Percentiles rank a stretch among this genome's conserved stretches.
Conservation (phyloP, 2,888 invertebrate species). For the Heliconius hortense region DNA sequence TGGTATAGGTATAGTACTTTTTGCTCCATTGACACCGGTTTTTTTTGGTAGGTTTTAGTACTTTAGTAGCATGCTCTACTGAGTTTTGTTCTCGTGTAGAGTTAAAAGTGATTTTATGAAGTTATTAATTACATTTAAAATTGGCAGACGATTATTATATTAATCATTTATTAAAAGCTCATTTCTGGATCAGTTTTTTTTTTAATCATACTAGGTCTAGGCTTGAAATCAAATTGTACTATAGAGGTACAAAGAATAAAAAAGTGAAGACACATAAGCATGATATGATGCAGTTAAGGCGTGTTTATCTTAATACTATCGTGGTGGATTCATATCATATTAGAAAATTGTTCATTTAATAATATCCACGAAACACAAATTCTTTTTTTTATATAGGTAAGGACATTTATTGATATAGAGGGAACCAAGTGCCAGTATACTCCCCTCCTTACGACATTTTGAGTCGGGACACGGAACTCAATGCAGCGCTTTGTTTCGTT, state of each 20-base stretch:
- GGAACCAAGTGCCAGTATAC: no score
- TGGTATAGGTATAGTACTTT: neutral
- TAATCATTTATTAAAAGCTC: neutral
- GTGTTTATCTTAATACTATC: no score
- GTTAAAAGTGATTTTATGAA: neutral
- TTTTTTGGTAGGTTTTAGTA: neutral
- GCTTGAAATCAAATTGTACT: neutral
- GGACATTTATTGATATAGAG: no score
- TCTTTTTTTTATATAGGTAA: no score
- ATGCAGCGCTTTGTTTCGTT: no score
- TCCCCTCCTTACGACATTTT: no score
- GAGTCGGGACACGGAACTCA: no score
- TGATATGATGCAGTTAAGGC: no score
- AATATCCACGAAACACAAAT: no score
- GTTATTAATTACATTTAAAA: neutral
- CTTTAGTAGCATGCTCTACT: neutral
- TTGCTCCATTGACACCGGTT: neutral
- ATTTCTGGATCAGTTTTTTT: neutral
- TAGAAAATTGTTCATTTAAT: no score
- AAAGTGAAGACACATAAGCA: neutral
- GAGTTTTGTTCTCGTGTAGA: neutral
- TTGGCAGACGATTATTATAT: neutral
- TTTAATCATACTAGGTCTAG: neutral
- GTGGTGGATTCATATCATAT: no score
- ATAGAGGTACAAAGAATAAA: neutral